Evolutionary conservation across 2,797 vertebrate species (phyloP), one percentile per base, ranked within the genome.

Genomic region (Coluber constrictor): DNA sequence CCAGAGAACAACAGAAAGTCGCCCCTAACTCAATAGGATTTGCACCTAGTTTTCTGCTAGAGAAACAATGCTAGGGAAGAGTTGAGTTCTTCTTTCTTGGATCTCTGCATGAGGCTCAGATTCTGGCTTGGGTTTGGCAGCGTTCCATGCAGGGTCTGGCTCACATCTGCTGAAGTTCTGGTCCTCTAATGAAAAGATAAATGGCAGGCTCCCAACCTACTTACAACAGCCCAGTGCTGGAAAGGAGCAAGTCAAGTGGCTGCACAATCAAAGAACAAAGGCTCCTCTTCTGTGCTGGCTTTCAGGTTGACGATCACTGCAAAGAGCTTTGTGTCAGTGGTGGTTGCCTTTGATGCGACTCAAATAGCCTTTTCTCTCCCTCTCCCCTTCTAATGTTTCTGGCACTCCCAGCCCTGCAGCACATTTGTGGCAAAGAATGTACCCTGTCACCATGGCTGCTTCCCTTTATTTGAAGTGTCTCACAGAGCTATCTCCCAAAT

Each of bases 391-490:
- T 37, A 59, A 95, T 95, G 93, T 95, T 94, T 95, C 94, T 92
- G 94, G 96, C 95, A 94, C 95, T 95, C 91, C 70, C 94, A 92
- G 95, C 87, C 94, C 96, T 90, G 95, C 92, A 89, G 93, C 12
- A 0, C 88, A 59, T 90, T 5, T 87, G 51, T 96, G 94, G 93
- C 90, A 94, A 93, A 96, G 96, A 96, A 96, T 87, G 7, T 95
- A 94, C 91, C 88, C 94, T 97, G 97, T 97, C 97, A 98, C 96
- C 0, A 0, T 0, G 1, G 93, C 94, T 0, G 55, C 95, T 96
- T 95, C 95, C 96, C 94, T 96, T 96, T 97, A 96, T 96, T 96
- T 95, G 95, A 96, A 97, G 97, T 94, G 23, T 96, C 97, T 94
- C 93, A 90, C 95, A 23, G 94, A 94, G 20, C 95, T 96, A 92